Evolutionary conservation across 2,113 vertebrate genomes (phyloP), one percentile per base, ranked within the genome.

Genomic region (Heteronetta atricapilla): DNA sequence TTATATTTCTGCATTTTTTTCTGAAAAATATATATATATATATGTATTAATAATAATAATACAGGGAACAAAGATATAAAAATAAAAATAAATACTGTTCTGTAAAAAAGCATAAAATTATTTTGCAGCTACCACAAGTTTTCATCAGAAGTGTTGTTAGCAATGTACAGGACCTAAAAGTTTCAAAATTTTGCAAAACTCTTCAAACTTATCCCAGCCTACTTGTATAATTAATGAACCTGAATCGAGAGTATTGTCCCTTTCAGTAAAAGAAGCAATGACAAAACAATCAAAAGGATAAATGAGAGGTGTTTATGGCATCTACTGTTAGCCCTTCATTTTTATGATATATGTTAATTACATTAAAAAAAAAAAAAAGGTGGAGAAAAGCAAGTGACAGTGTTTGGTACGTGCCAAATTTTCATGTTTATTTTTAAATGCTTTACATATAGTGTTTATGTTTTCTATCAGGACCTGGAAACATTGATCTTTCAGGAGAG

Each of bases 51-150:
- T 44, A 48, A 21, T 21, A 48, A 48, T 48, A 59, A 22, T 29
- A 4, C 2, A 48, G 33, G 72, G 85, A 46, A 7, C 10, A 70
- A 40, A 46, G 46, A 4, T 22, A 25, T 13, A 50, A 60, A 64
- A 82, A 2, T 0, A 2, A 1, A 3, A 55, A 50, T 50, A 50
- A 3, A 36, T 55, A 26, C 3, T 2, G 26, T 36, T 62, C 76
- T 64, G 19, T n/a, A 46, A 20, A 46, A 55, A 64, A 64, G 29
- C 84, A 56, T 56, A 7, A 72, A 56, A 22, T 64, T 12, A 10
- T 50, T 91, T 78, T 75, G 17, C 13, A 8, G 2, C 33, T 76
- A 12, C 17, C 5, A 23, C 13, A 77, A 33, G 3, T 76, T 73
- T 72, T 68, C 28, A 2, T 48, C 6, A 20, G 62, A 58, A 33